Conservation (phyloP, 2,888 invertebrate species). For the Glyphotaelius pellucidus region DNA sequence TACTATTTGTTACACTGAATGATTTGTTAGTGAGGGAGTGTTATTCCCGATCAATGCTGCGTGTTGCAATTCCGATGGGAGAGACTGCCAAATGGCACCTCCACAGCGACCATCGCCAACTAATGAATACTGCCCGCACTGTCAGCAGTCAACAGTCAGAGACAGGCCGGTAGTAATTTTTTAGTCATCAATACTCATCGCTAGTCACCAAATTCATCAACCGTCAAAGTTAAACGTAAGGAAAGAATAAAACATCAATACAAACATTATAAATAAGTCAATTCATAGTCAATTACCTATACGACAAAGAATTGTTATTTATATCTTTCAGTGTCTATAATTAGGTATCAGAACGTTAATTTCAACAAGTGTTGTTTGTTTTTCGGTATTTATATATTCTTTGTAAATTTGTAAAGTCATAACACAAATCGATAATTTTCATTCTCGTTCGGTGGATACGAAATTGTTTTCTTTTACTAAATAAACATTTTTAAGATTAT, state of each 20-base stretch:
- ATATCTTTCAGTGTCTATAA: neutral
- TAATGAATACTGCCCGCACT: neutral
- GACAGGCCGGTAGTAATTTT: neutral
- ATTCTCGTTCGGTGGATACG: neutral
- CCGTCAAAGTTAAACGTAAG: neutral
- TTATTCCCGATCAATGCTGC: neutral
- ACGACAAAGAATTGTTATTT: neutral
- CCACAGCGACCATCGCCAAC: neutral
- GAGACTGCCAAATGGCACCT: constrained; percentile 19
- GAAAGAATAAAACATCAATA: neutral
- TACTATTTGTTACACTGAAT: neutral
- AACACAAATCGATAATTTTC: neutral
- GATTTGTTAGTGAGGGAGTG: neutral
- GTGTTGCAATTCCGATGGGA: neutral
- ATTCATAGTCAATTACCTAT: neutral
- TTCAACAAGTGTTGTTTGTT: neutral
- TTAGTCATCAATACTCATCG: neutral
- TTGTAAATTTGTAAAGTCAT: neutral
- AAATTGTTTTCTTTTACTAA: neutral
- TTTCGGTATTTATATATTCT: too few species aligned
- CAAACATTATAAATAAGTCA: neutral
- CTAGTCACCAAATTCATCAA: too few species aligned
- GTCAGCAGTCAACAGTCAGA: neutral
- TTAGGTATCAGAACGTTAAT: neutral
- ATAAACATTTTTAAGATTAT: neutral